phyloP scores from a whole-genome alignment of 2,888 invertebrate species.

The Ophioninae sp. region DNA sequence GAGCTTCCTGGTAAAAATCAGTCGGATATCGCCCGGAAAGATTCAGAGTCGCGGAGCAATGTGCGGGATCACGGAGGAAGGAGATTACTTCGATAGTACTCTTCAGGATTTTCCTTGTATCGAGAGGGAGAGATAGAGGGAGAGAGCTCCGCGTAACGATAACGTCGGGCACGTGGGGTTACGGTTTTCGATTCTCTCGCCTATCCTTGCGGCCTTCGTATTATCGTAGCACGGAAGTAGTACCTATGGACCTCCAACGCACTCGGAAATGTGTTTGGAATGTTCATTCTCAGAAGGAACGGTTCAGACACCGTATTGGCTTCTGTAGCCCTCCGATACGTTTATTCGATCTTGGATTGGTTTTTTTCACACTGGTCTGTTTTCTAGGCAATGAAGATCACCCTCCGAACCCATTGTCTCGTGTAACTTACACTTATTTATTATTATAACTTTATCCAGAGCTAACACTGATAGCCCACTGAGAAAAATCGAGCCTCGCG shows the following conservation, averaged over 20 bases:
- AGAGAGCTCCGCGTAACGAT: slow-evolving; percentile 41
- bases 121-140: slow-evolving; percentile 24
- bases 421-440: background rate
- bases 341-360: slow-evolving; percentile 13
- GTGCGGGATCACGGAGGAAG: slow-evolving; percentile 36
- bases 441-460: background rate
- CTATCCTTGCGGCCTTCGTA: slow-evolving; percentile 16
- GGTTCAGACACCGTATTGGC: slow-evolving; percentile 24
- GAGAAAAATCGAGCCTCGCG: background rate
- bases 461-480: background rate
- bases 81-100: slow-evolving; percentile 49
- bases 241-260: slow-evolving; percentile 38
- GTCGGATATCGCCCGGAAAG: slow-evolving; percentile 47
- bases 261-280: slow-evolving; percentile 47
- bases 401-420: background rate
- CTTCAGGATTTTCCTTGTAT: slow-evolving; percentile 46
- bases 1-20: slow-evolving; percentile 32
- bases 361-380: background rate
- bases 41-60: slow-evolving; percentile 49
- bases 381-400: background rate
- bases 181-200: slow-evolving; percentile 55
- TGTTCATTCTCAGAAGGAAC: slow-evolving; percentile 19
- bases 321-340: slow-evolving; percentile 1
- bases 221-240: slow-evolving; percentile 12
- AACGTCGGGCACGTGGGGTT: slow-evolving; percentile 38